A percentile compares a stretch with the other conserved stretches of the same genome.
These are phyloP conservation scores for Zenarchopterus dispar DNA, from an alignment of 2,797 vertebrate genomes.

Conservation along the genomic window DNA sequence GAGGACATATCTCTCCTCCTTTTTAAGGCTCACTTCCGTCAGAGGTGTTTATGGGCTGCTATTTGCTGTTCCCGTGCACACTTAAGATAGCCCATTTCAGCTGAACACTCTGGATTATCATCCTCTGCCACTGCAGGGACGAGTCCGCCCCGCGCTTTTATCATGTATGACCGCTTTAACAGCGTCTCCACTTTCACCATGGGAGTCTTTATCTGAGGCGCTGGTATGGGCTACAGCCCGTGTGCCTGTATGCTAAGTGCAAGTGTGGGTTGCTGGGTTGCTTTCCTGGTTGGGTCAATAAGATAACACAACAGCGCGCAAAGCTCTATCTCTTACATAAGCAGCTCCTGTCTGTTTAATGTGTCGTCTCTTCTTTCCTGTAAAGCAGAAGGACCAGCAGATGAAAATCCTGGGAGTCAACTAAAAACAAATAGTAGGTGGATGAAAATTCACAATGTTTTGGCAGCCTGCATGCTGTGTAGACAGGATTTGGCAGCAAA, in stretches of 20 bases:
- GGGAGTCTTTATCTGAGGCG: conserved; percentile 66
- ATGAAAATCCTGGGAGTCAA: conserved; percentile 61
- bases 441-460: conserved; percentile 64
- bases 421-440: conserved; percentile 63
- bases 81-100: conserved; percentile 62
- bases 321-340: conserved; percentile 63
- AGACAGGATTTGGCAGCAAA: conserved; percentile 64
- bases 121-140: conserved; percentile 33
- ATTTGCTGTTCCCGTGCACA: conserved; percentile 53
- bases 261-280: conserved; percentile 69
- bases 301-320: conserved; percentile 71
- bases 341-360: conserved; percentile 36
- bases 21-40: conserved; percentile 45
- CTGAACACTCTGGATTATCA: conserved; percentile 48
- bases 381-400: conserved; percentile 49
- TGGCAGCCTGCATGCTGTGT: conserved; percentile 45
- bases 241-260: conserved; percentile 70
- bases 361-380: conserved; percentile 37
- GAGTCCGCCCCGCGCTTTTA: conserved; percentile 51
- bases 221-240: conserved; percentile 60
- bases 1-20: conserved; percentile 42
- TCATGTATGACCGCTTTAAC: conserved; percentile 62
- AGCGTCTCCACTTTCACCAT: conserved; percentile 46
- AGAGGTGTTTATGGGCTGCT: conserved; percentile 56
- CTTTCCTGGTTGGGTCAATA: conserved; percentile 70